phyloP scores from a whole-genome alignment of 2,797 vertebrate species.

The Thripadectes ignobilis region DNA sequence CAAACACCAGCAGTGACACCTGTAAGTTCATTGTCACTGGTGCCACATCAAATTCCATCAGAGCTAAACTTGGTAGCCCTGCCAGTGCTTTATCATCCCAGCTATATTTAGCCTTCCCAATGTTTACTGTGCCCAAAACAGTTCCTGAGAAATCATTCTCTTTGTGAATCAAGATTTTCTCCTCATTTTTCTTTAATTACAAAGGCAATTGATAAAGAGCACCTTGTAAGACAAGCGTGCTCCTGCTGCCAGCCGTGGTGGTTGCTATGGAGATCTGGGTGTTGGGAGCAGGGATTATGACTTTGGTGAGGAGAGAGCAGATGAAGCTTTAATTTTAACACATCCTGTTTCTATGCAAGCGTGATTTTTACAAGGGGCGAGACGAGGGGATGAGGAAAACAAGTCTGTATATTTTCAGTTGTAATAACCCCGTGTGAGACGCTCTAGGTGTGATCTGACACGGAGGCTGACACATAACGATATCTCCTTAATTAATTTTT shows the following conservation, averaged over 20 bases:
- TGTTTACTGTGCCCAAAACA: neutral
- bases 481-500: neutral
- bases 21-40: neutral
- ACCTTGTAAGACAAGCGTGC: neutral
- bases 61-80: neutral
- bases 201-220: slow-evolving; percentile 45
- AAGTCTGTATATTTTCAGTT: neutral
- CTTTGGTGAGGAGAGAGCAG: slow-evolving; percentile 49
- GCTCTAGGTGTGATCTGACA: neutral
- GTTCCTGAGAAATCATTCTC: neutral
- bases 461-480: rapidly evolving
- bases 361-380: neutral
- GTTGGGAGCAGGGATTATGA: slow-evolving; percentile 49
- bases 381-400: neutral
- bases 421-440: neutral
- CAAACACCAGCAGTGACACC: neutral
- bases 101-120: neutral
- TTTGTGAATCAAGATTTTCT: neutral
- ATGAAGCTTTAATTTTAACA: slow-evolving; percentile 62
- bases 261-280: slow-evolving; percentile 58
- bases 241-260: slow-evolving; percentile 4
- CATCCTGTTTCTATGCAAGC: neutral
- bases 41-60: neutral
- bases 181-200: slow-evolving; percentile 37
- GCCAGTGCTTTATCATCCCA: neutral